Conservation (phyloP, 2,113 vertebrate genomes). For the Trinectes maculatus region DNA sequence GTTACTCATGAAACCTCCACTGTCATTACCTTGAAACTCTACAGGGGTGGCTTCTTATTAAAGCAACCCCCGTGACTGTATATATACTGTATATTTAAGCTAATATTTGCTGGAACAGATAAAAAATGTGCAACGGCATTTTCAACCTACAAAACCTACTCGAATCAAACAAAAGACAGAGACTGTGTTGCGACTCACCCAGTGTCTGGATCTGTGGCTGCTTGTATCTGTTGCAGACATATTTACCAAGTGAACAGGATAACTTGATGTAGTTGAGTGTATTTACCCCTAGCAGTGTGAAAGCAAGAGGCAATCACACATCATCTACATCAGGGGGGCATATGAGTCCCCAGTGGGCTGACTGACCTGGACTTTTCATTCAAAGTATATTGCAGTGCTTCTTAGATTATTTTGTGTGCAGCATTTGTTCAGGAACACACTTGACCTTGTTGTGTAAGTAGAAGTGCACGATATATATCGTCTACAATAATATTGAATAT, state of each 20-base stretch:
- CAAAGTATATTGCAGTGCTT: too few relatives aligned
- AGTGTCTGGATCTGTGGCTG: neutral
- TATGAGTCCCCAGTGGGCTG: neutral
- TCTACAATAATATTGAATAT: too few relatives aligned
- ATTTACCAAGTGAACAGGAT: neutral
- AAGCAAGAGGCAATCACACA: neutral
- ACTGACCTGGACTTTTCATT: neutral
- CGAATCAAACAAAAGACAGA: neutral
- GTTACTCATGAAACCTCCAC: neutral
- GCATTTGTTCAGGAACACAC: neutral
- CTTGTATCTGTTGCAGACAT: neutral
- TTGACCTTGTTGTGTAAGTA: too few relatives aligned
- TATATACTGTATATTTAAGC: too few relatives aligned
- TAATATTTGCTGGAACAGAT: neutral
- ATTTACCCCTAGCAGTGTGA: neutral
- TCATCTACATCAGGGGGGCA: neutral
- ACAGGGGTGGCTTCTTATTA: too few relatives aligned
- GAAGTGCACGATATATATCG: too few relatives aligned
- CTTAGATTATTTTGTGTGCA: too few relatives aligned
- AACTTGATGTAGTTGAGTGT: neutral
- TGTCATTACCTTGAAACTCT: neutral
- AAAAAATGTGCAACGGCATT: neutral
- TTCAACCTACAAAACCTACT: too few relatives aligned
- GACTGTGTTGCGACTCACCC: neutral
- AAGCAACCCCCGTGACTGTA: too few relatives aligned